Conservation (phyloP, 2,888 invertebrate species). For the Aleiodes testaceus region DNA sequence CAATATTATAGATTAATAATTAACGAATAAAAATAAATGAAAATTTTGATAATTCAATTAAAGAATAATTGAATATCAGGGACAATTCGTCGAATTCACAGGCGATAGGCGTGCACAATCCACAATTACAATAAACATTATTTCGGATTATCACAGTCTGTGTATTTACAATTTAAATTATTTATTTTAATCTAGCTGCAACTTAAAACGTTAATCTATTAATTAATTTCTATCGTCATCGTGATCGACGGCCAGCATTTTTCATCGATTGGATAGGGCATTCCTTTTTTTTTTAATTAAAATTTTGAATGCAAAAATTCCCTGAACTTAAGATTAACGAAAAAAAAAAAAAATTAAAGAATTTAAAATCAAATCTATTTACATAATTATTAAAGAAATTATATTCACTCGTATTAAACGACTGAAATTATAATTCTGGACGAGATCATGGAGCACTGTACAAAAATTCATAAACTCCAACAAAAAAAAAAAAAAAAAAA, state of each 20-base stretch:
- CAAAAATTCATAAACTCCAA: neutral
- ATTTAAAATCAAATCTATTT: conserved; percentile 1
- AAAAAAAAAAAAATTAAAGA: conserved; percentile 6
- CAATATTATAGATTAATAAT: conserved; percentile 2
- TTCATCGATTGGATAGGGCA: conserved; percentile 39
- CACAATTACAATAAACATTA: conserved; percentile 62
- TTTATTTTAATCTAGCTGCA: conserved; percentile 48
- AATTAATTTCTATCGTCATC: conserved; percentile 29
- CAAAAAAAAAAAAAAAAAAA: neutral
- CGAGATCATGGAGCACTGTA: conserved; percentile 15
- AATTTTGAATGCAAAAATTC: too few species aligned
- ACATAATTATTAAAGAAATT: too few species aligned
- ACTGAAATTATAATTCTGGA: conserved; percentile 17
- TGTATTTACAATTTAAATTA: conserved; percentile 71
- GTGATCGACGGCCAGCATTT: conserved; percentile 41
- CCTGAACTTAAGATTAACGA: neutral
- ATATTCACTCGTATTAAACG: conserved; percentile 2
- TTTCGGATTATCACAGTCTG: conserved; percentile 73
- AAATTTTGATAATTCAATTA: neutral
- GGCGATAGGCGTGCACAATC: conserved; percentile 57
- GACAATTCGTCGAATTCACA: neutral
- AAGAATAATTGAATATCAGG: too few species aligned
- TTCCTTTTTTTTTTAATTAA: conserved; percentile 1
- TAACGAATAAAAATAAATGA: conserved; percentile 24
- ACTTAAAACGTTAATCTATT: conserved; percentile 43